Conservation (phyloP, 2,888 invertebrate genomes). For the Pandemis heparana region DNA sequence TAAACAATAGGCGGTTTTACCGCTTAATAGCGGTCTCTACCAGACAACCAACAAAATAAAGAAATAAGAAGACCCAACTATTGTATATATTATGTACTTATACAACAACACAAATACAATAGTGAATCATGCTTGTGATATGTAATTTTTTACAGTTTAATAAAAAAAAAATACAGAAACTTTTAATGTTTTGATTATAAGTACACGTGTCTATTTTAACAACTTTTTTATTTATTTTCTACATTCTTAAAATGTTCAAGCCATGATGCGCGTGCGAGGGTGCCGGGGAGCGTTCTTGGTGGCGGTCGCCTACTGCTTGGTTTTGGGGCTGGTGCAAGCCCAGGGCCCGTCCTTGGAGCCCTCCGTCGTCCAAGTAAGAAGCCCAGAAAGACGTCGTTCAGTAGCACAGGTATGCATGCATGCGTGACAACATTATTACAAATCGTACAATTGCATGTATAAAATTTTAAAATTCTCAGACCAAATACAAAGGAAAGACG, state of each 20-base stretch:
- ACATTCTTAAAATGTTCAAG: conserved; percentile 7
- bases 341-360: conserved; percentile 16
- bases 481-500: too few species aligned
- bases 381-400: conserved; percentile 11
- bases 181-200: background rate
- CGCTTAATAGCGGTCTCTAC: too few species aligned
- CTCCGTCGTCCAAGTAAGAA: conserved; percentile 21
- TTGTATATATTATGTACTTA: too few species aligned
- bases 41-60: too few species aligned
- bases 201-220: background rate
- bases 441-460: too few species aligned
- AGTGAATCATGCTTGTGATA: too few species aligned
- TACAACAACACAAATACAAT: too few species aligned
- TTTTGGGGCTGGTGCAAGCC: conserved; percentile 18
- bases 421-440: background rate
- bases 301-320: background rate
- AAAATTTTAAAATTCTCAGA: too few species aligned
- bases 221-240: background rate
- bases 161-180: background rate
- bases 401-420: background rate
- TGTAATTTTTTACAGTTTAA: background rate
- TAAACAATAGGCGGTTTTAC: too few species aligned
- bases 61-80: too few species aligned
- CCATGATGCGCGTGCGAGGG: conserved; percentile 8
- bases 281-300: background rate